Evolutionary conservation across 1,140 invertebrate genomes (phyloP).

Genomic region (Leptinotarsa undecemlineata): DNA sequence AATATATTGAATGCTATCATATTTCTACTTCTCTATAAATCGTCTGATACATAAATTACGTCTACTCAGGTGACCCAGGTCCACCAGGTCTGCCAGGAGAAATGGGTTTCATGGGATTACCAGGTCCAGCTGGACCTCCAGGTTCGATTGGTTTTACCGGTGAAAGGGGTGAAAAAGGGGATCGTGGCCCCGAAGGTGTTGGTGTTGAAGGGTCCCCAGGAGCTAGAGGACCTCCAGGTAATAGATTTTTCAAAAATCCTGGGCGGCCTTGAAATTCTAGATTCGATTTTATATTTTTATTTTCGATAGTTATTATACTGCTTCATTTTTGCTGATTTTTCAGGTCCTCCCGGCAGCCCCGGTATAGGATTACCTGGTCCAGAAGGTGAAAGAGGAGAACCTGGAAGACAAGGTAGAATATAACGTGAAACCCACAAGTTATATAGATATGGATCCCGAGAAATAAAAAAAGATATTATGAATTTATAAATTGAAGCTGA

Average conservation of each 20-base stretch:
- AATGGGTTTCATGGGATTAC: constrained; percentile 68
- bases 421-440: neutral
- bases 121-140: constrained; percentile 62
- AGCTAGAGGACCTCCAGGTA: constrained; percentile 67
- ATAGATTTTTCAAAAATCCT: neutral
- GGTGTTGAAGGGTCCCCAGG: constrained; percentile 72
- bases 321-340: neutral
- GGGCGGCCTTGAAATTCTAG: neutral
- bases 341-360: constrained; percentile 36
- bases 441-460: no score
- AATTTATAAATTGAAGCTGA: no score
- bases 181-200: constrained; percentile 68
- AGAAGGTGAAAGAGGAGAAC: constrained; percentile 66
- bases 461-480: no score
- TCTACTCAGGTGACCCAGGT: constrained; percentile 49
- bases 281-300: neutral
- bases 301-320: neutral
- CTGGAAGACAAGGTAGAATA: constrained; percentile 64
- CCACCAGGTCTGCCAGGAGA: constrained; percentile 52
- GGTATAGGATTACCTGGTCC: constrained; percentile 64
- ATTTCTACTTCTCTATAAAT: neutral
- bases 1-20: no score
- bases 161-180: constrained; percentile 73
- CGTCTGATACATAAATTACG: constrained; percentile 7
- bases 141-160: constrained; percentile 65